Conservation (phyloP, 2,888 invertebrate species). For the Xestia ashworthii region DNA sequence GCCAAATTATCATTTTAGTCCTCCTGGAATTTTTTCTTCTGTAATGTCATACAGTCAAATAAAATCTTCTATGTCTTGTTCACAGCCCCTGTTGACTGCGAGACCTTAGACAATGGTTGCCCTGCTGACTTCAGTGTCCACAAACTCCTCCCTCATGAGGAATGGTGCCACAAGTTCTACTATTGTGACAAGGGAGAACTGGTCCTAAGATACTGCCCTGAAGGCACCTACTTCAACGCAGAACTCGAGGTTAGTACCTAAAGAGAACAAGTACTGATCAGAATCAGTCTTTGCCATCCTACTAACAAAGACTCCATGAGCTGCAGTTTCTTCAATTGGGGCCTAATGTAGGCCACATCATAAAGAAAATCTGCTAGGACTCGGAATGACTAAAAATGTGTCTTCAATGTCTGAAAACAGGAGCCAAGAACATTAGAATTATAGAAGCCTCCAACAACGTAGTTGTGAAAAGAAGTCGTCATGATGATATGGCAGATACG, state of each 20-base stretch:
- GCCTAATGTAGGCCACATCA: neutral
- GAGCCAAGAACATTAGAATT: neutral
- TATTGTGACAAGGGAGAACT: conserved; percentile 47
- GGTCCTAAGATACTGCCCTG: conserved; percentile 33
- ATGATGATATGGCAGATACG: neutral
- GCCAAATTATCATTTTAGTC: neutral
- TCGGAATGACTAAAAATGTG: neutral
- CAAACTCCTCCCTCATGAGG: conserved; percentile 55
- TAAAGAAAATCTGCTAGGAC: neutral
- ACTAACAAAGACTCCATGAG: neutral
- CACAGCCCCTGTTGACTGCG: conserved; percentile 10
- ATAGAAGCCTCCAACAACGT: neutral
- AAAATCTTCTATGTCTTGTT: neutral
- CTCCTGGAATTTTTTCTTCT: neutral
- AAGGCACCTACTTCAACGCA: conserved; percentile 44
- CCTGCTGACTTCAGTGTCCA: conserved; percentile 46
- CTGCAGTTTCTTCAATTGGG: neutral
- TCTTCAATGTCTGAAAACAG: neutral
- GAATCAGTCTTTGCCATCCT: neutral
- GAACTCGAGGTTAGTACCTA: conserved; percentile 29
- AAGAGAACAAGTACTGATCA: neutral
- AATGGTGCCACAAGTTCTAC: conserved; percentile 50
- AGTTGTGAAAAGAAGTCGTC: neutral
- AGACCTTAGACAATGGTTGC: conserved; percentile 53
- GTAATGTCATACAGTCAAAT: neutral